Base-by-base conservation (phyloP, 2,797 vertebrate genomes). In the Arvicola amphibius region DNA sequence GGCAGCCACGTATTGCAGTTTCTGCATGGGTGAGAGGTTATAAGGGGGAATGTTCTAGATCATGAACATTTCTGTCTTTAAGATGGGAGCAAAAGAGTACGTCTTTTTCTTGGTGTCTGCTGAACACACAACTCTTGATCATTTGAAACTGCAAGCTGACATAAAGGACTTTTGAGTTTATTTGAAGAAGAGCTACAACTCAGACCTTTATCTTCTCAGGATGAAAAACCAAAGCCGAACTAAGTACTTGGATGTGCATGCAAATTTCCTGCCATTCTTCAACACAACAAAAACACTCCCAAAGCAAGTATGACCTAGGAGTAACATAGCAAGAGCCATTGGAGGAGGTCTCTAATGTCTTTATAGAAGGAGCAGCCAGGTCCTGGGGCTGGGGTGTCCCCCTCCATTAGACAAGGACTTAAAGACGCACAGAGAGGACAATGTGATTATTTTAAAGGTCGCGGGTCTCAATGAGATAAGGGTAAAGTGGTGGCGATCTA, bases 401-500 rank as follows among this genome's bases (percentile, higher is more conserved):
- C n/a, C 69, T 84, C 79, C 7, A 29, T 92, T 63, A 93, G 2
- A 78, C 90, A 74, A 90, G 51, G 78, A 53, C 74, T 59, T 81
- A 87, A 92, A 96, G 94, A 92, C 37, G n/a, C 67, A 90, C 3
- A 0, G 1, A 77, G 78, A 95, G 94, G 84, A 96, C 90, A 92
- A 94, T 83, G 90, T 67, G 95, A 95, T 96, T 91, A 85, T 95
- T 65, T 80, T 76, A 94, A 87, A 97, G 95, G 93, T 96, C 92
- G 76, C 0, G 2, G 78, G 94, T 91, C 81, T 86, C 3, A 3
- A 95, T 76, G 94, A 92, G 94, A 94, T 97, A 96, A 97, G 89
- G 53, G 80, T 40, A 8, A 95, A 84, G 90, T 80, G 91, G 86
- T 92, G 89, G 86, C 11, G 27, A 48, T 85, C 77, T 80, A 37